These are phyloP conservation scores for Pycnomerus fuliginosus DNA, from an alignment of 2,888 invertebrate genomes.

Conservation along the genomic window DNA sequence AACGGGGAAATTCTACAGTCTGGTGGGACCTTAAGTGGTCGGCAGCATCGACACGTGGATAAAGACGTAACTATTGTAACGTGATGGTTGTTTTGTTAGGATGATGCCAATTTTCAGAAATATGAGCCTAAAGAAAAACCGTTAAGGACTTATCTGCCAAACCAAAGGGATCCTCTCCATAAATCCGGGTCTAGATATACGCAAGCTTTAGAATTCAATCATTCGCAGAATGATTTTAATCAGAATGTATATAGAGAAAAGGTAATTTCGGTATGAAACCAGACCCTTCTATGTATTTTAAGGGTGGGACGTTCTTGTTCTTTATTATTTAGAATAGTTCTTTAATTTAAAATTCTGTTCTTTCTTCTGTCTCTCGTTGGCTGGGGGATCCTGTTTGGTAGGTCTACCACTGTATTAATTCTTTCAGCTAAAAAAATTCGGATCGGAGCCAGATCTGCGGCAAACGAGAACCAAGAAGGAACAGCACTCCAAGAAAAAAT, in stretches of 20 bases:
- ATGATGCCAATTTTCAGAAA: no score
- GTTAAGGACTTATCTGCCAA: slow-evolving; percentile 29
- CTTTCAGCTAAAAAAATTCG: slow-evolving; percentile 61
- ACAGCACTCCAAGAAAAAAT: slow-evolving; percentile 69
- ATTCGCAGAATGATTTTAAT: slow-evolving; percentile 12
- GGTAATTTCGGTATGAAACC: no score
- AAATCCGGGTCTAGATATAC: slow-evolving; percentile 27
- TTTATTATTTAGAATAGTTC: not conserved
- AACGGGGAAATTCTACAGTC: slow-evolving; percentile 81
- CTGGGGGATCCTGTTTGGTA: no score
- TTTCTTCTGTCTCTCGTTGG: no score
- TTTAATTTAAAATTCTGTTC: not conserved
- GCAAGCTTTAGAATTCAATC: slow-evolving; percentile 26
- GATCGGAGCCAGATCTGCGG: slow-evolving; percentile 72
- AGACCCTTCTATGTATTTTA: no score
- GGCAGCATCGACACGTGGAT: slow-evolving; percentile 44
- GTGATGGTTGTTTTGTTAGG: slow-evolving; percentile 1
- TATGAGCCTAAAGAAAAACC: no score
- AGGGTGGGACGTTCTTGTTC: no score
- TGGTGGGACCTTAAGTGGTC: slow-evolving; percentile 79
- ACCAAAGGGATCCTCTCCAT: slow-evolving; percentile 33
- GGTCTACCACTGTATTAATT: no score
- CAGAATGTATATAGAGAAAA: slow-evolving; percentile 9
- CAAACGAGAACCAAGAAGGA: slow-evolving; percentile 53
- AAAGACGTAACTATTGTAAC: slow-evolving; percentile 12